These are phyloP conservation scores for Ophthalmolycus amberensis DNA, from an alignment of 2,113 vertebrate genomes.

Conservation along the genomic window DNA sequence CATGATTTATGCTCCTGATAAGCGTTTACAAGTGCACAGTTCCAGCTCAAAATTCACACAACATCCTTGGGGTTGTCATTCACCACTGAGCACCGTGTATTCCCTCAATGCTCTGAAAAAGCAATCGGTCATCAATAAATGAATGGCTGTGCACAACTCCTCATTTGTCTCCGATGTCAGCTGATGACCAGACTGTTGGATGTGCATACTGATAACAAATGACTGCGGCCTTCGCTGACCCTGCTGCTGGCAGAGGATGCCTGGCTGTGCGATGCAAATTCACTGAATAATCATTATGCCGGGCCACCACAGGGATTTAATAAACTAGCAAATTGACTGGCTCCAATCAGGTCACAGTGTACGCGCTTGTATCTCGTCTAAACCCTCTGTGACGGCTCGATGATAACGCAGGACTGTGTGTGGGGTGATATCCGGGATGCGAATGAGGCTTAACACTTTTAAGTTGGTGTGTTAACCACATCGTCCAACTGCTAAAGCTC, in stretches of 20 bases:
- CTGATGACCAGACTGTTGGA: slow-evolving; percentile 56
- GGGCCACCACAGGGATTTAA: slow-evolving; percentile 68
- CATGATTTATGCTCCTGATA: background rate
- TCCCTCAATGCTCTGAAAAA: slow-evolving; percentile 48
- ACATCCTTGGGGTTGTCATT: background rate
- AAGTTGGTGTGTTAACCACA: slow-evolving; percentile 40
- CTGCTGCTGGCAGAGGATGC: slow-evolving; percentile 60
- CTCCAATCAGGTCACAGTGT: slow-evolving; percentile 74
- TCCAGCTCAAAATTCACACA: background rate
- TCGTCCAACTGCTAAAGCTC: slow-evolving; percentile 1
- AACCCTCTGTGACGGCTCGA: slow-evolving; percentile 61
- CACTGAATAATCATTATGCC: slow-evolving; percentile 76
- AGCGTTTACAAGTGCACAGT: background rate
- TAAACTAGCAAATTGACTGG: slow-evolving; percentile 76
- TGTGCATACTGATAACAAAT: slow-evolving; percentile 71
- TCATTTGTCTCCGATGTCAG: slow-evolving; percentile 77
- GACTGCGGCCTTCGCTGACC: slow-evolving; percentile 70
- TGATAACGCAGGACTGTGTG: slow-evolving; percentile 42
- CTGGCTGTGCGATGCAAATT: slow-evolving; percentile 60
- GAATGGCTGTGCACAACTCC: slow-evolving; percentile 61
- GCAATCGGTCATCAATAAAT: slow-evolving; percentile 62
- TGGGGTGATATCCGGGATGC: slow-evolving; percentile 33
- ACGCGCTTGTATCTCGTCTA: slow-evolving; percentile 64
- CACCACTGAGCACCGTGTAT: slow-evolving; percentile 17
- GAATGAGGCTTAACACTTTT: slow-evolving; percentile 32